Percentiles rank a stretch among this genome's conserved stretches.
phyloP scores from a whole-genome alignment of 2,888 invertebrate genomes.

The Ophion obscuratus region DNA sequence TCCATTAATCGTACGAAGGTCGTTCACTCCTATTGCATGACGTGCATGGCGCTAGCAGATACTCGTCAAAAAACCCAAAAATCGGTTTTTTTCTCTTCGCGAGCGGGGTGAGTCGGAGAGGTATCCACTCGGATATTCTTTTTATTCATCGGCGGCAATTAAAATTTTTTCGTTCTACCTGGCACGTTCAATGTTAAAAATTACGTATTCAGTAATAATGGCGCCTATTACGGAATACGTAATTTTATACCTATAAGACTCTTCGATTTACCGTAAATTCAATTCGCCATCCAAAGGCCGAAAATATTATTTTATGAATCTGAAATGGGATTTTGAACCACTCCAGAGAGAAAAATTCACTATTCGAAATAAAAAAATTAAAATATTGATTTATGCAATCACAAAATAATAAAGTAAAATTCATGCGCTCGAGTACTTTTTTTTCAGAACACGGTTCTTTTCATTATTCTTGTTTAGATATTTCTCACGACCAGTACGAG shows the following conservation, averaged over 20 bases:
- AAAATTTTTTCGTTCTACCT: not conserved
- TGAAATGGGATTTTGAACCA: not conserved
- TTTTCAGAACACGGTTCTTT: not conserved
- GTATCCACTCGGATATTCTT: not conserved
- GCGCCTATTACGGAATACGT: not conserved
- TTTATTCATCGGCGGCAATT: not conserved
- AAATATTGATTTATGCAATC: not conserved
- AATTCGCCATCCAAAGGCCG: not conserved
- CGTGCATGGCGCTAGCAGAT: not conserved
- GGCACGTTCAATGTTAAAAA: not conserved
- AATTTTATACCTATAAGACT: not conserved
- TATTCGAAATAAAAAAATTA: not conserved
- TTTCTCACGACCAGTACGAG: slow-evolving; percentile 14
- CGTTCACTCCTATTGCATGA: slow-evolving; percentile 4
- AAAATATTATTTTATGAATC: not conserved
- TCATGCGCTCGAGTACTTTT: not conserved
- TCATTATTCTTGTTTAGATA: slow-evolving; percentile 14
- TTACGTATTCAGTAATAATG: not conserved
- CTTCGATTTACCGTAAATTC: not conserved
- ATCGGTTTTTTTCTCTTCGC: not conserved
- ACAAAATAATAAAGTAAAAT: not conserved
- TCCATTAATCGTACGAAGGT: slow-evolving; percentile 14
- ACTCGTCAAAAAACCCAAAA: slow-evolving; percentile 1
- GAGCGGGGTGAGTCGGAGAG: not conserved
- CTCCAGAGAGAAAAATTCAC: no score